These are phyloP conservation scores for Poecilia latipinna DNA, from an alignment of 2,113 vertebrate genomes.

Conservation along the genomic window DNA sequence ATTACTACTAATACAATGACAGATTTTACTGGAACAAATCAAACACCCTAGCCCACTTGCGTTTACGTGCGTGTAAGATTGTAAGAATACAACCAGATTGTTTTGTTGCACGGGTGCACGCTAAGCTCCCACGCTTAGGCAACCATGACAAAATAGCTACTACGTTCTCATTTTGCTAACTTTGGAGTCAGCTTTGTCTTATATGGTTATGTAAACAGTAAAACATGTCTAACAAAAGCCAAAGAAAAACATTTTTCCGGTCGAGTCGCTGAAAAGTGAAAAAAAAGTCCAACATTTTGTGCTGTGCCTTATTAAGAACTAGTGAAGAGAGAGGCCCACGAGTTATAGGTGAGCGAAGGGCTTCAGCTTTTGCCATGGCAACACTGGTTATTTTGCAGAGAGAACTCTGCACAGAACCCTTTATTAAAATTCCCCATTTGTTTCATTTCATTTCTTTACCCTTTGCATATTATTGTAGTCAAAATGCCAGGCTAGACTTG, in stretches of 20 bases:
- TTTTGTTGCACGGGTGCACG: neutral
- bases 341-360: neutral
- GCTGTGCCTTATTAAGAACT: neutral
- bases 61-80: slow-evolving; percentile 9
- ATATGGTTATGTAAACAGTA: neutral
- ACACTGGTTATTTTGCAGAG: too few relatives aligned
- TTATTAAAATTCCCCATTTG: too few relatives aligned
- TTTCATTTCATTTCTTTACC: too few relatives aligned
- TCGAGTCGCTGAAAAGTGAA: neutral
- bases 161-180: neutral
- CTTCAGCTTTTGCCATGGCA: too few relatives aligned
- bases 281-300: neutral
- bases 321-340: neutral
- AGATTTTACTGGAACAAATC: slow-evolving; percentile 14
- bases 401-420: too few relatives aligned
- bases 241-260: neutral
- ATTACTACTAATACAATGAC: slow-evolving; percentile 18
- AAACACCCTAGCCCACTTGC: slow-evolving; percentile 6
- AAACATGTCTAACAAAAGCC: neutral
- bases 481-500: too few relatives aligned
- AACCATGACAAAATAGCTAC: slow-evolving; percentile 15
- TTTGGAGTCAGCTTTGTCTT: neutral
- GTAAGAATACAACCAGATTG: slow-evolving; percentile 30
- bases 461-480: too few relatives aligned
- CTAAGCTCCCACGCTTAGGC: slow-evolving; percentile 24